A percentile compares a stretch with the other conserved stretches of the same genome.
phyloP scores from a whole-genome alignment of 2,797 vertebrate genomes.

The Argyrosomus regius region DNA sequence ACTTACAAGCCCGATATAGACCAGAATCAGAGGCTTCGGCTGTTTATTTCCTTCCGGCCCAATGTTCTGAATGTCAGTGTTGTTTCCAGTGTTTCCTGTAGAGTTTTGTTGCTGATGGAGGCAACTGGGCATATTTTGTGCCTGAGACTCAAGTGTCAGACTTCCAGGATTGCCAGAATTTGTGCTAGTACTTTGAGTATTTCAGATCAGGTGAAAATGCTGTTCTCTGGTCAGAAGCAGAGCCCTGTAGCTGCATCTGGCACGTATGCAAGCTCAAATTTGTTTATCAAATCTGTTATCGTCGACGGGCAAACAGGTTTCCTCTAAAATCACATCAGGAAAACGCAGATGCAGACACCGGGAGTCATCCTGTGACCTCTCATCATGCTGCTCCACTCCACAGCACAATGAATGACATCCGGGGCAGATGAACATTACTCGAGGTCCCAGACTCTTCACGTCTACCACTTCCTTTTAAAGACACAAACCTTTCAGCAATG shows the following conservation, averaged over 20 bases:
- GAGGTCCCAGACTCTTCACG: neutral
- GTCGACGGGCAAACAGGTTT: slow-evolving; percentile 26
- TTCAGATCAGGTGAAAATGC: neutral
- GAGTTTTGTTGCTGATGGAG: slow-evolving; percentile 34
- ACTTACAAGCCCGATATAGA: slow-evolving; percentile 53
- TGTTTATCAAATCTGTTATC: slow-evolving; percentile 52
- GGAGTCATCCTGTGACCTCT: slow-evolving; percentile 23
- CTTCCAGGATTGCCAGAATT: neutral
- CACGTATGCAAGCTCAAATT: slow-evolving; percentile 12
- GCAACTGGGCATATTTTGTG: neutral
- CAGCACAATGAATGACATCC: slow-evolving; percentile 18
- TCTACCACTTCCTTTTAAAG: slow-evolving; percentile 24
- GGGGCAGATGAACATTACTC: slow-evolving; percentile 1
- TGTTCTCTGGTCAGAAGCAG: neutral
- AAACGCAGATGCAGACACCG: neutral
- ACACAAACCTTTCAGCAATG: slow-evolving; percentile 5
- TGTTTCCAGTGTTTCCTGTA: slow-evolving; percentile 49
- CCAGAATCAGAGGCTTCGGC: slow-evolving; percentile 37
- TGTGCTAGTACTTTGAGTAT: neutral
- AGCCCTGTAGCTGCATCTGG: slow-evolving; percentile 8
- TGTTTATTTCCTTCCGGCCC: slow-evolving; percentile 49
- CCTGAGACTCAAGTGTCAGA: slow-evolving; percentile 1
- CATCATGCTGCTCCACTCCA: slow-evolving; percentile 3
- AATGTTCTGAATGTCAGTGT: slow-evolving; percentile 21
- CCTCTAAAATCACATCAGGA: slow-evolving; percentile 20